These are phyloP conservation scores for Cerastoderma edule DNA, from an alignment of 2,888 invertebrate genomes.

Conservation along the genomic window DNA sequence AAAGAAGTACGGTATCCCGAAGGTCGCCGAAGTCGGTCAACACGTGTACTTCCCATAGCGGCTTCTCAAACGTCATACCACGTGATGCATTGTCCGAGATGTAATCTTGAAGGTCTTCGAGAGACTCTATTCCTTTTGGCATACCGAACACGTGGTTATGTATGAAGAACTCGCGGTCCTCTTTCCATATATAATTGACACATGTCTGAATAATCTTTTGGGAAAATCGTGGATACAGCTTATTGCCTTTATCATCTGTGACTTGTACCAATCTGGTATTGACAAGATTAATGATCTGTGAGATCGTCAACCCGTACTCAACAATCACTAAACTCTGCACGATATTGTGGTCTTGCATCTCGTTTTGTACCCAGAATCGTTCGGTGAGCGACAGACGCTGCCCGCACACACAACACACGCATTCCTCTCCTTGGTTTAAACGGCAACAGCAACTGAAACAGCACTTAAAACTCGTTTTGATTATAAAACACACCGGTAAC, in stretches of 20 bases:
- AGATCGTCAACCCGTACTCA: constrained; percentile 84
- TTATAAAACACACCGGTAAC: constrained; percentile 81
- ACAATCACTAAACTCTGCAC: constrained; percentile 85
- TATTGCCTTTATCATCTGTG: constrained; percentile 80
- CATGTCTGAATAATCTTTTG: constrained; percentile 83
- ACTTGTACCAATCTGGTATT: constrained; percentile 84
- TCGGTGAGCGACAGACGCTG: constrained; percentile 83
- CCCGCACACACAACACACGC: constrained; percentile 79
- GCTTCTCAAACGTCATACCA: constrained; percentile 83
- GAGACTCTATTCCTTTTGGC: constrained; percentile 79
- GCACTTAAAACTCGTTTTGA: constrained; percentile 76
- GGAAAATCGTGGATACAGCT: constrained; percentile 85
- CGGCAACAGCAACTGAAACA: constrained; percentile 76
- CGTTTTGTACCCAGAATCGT: constrained; percentile 83
- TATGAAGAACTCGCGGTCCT: constrained; percentile 85
- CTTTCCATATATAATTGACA: constrained; percentile 85
- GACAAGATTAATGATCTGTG: constrained; percentile 84
- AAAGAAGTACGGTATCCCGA: constrained; percentile 84
- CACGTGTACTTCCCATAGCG: constrained; percentile 86
- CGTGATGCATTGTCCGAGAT: constrained; percentile 84
- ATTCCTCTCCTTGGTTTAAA: constrained; percentile 63
- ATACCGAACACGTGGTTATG: constrained; percentile 85
- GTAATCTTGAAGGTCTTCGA: constrained; percentile 84
- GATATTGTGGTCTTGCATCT: constrained; percentile 83
- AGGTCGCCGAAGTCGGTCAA: constrained; percentile 83